phyloP scores from a whole-genome alignment of 2,797 vertebrate species.

The Rhinophrynus dorsalis region DNA sequence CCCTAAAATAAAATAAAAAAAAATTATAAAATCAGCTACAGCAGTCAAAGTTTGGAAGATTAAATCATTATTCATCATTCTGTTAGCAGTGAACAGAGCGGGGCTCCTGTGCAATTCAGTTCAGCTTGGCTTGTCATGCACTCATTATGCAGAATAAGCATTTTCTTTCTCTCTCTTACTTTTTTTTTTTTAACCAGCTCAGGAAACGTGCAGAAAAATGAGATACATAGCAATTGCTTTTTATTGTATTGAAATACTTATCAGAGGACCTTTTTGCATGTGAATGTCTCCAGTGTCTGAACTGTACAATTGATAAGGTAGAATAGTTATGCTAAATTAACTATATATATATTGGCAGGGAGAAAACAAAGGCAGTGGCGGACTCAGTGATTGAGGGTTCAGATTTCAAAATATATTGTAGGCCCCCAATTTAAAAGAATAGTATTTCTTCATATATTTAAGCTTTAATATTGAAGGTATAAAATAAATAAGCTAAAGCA shows the following conservation, averaged over 20 bases:
- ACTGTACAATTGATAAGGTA: too few relatives aligned
- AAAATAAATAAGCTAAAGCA: too few relatives aligned
- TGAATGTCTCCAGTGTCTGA: not conserved
- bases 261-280: not conserved
- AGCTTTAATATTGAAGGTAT: too few relatives aligned
- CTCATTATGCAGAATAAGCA: slow-evolving; percentile 43
- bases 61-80: slow-evolving; percentile 45
- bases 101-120: slow-evolving; percentile 23
- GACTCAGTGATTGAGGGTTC: too few relatives aligned
- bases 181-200: slow-evolving; percentile 30
- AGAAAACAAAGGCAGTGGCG: too few relatives aligned
- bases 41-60: slow-evolving; percentile 23
- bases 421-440: too few relatives aligned
- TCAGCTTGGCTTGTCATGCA: slow-evolving; percentile 18
- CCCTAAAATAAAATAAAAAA: too few relatives aligned
- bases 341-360: too few relatives aligned
- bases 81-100: slow-evolving; percentile 31
- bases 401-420: too few relatives aligned
- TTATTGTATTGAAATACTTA: not conserved
- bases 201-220: slow-evolving; percentile 16
- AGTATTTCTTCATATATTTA: too few relatives aligned
- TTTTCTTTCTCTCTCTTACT: not conserved
- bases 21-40: slow-evolving; percentile 32
- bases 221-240: not conserved
- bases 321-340: too few relatives aligned